Base-by-base conservation (phyloP, 2,888 invertebrate species). In the Theretra japonica region DNA sequence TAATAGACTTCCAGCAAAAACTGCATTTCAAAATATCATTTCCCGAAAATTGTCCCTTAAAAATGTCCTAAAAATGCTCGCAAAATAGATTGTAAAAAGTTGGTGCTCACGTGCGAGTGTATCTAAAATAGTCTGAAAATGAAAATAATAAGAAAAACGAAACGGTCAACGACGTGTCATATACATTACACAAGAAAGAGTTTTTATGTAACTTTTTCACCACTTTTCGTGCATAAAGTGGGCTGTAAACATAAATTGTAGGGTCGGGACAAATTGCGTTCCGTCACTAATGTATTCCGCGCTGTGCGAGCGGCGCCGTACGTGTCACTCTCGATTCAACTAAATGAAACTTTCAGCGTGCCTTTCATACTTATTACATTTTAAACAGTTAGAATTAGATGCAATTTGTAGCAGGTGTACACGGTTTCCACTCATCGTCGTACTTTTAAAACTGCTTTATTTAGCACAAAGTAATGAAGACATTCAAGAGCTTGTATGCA, bases 251-350 rank as follows among this genome's bases (percentile, higher is more conserved):
- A 90, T 91, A 92, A 91, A 92, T 91, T 91, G 88, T 86, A 84
- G 88, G 90, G 88, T 84, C 80, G 86, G 88, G 87, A 90, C 91
- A 90, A 92, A 92, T 92, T 91, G 88, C 89, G 89, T 88, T 87
- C 86, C 87, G 76, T 78, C 77, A 79, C 89, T 88, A 90, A 90
- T 87, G 88, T 89, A 90, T 90, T 90, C 87, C 82, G 84, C 83
- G 83, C 84, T 83, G 87, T 85, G 86, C 85, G 83, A 75, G 83
- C 85, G 82, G 81, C 83, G 77, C 83, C 81, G 83, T 83, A 81
- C 84, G 83, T 86, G 84, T 86, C 84, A 86, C 86, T 87, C 86
- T 81, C 82, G 83, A 84, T 88, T 86, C 82, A 78, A 83, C 86
- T 83, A 88, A 90, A 91, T 90, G 86, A 91, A 91, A 90, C 88